Percentiles rank a stretch among this genome's conserved stretches.
These are phyloP conservation scores for Heliconius hewitsoni DNA, from an alignment of 1,140 invertebrate genomes.

Conservation along the genomic window DNA sequence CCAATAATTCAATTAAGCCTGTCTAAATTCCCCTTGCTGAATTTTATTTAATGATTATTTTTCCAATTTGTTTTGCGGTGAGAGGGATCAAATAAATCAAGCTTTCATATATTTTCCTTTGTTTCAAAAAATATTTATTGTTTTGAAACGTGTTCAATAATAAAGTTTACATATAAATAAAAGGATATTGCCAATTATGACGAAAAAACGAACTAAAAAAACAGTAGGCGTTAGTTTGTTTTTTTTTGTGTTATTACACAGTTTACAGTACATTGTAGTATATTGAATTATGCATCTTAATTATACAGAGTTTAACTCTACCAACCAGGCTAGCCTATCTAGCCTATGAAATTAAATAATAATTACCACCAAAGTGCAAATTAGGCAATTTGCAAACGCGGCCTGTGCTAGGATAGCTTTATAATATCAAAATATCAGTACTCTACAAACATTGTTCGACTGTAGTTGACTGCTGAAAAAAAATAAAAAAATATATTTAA, in stretches of 20 bases:
- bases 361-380: no score
- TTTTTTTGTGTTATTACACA: neutral
- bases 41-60: constrained; percentile 19
- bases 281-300: no score
- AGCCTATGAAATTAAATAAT: no score
- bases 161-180: neutral
- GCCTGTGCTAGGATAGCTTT: no score
- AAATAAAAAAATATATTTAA: no score
- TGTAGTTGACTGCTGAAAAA: no score
- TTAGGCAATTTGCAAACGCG: no score
- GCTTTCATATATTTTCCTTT: constrained; percentile 15
- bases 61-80: constrained; percentile 21
- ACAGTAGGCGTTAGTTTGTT: neutral
- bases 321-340: no score
- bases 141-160: constrained; percentile 6
- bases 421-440: no score
- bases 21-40: constrained; percentile 7
- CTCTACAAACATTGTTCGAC: no score
- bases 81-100: constrained; percentile 23
- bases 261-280: no score
- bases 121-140: constrained; percentile 10
- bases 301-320: no score
- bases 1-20: constrained; percentile 18
- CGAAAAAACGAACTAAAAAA: neutral
- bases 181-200: neutral